Conservation (phyloP, 2,113 vertebrate species). For the Corythoichthys intestinalis region DNA sequence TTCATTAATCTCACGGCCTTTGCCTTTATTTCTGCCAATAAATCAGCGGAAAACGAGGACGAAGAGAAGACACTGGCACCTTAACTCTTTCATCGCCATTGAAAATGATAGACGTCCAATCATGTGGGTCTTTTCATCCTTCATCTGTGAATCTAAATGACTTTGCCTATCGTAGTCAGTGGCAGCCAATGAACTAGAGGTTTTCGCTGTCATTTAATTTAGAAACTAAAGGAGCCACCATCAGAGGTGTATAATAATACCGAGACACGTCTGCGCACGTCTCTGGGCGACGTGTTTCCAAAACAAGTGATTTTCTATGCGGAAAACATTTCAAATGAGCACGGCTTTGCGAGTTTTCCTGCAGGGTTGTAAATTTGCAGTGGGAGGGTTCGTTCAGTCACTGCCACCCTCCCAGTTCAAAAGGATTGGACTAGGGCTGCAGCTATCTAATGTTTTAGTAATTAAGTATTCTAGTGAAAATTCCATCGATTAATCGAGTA, state of each 20-base stretch:
- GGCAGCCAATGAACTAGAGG: not conserved
- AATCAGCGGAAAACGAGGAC: constrained; percentile 42
- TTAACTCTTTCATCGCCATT: too few relatives aligned
- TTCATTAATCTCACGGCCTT: constrained; percentile 37
- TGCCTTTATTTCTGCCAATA: constrained; percentile 47
- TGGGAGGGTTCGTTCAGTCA: too few relatives aligned
- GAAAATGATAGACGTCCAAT: too few relatives aligned
- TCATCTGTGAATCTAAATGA: too few relatives aligned
- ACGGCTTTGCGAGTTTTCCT: constrained; percentile 5
- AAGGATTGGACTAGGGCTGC: too few relatives aligned
- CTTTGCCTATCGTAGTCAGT: too few relatives aligned
- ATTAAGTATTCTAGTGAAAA: too few relatives aligned
- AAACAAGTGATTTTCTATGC: constrained; percentile 43
- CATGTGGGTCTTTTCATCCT: too few relatives aligned
- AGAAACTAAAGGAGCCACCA: not conserved
- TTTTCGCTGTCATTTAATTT: not conserved
- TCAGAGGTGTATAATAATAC: not conserved
- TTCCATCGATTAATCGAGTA: too few relatives aligned
- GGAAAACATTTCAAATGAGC: constrained; percentile 23
- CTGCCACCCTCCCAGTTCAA: too few relatives aligned
- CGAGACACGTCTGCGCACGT: constrained; percentile 7
- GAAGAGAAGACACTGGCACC: not conserved
- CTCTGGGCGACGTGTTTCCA: constrained; percentile 39
- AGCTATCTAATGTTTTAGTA: too few relatives aligned
- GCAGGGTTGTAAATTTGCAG: not conserved